A percentile compares a stretch with the other conserved stretches of the same genome.
Conservation (phyloP, 2,888 invertebrate species). For the Helleia helle region DNA sequence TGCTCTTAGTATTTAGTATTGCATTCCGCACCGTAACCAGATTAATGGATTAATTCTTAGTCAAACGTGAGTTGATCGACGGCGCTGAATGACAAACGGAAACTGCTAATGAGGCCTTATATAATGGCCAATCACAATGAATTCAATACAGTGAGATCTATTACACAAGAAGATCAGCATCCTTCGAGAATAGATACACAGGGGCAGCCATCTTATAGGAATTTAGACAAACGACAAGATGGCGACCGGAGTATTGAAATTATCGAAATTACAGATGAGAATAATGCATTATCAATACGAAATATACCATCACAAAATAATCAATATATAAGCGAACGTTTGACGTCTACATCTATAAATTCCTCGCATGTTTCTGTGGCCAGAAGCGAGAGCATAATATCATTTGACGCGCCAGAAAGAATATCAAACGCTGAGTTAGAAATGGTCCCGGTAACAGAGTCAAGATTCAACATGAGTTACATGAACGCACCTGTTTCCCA, state of each 20-base stretch:
- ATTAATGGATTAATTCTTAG: slow-evolving; percentile 1
- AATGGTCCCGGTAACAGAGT: neutral
- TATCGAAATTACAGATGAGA: neutral
- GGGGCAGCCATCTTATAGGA: neutral
- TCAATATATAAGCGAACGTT: slow-evolving; percentile 1
- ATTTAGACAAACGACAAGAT: slow-evolving; percentile 3
- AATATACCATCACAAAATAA: slow-evolving; percentile 1
- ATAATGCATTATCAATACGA: neutral
- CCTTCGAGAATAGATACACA: neutral
- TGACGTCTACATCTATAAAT: neutral
- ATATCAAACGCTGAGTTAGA: neutral
- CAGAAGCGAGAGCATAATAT: neutral
- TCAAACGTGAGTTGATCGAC: neutral
- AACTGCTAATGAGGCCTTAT: neutral
- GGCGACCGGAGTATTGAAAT: neutral
- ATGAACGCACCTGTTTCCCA: neutral
- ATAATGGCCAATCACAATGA: slow-evolving; percentile 6
- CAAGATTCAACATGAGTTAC: too few relatives aligned
- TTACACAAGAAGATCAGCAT: neutral
- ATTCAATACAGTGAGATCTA: neutral
- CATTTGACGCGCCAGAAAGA: slow-evolving; percentile 1
- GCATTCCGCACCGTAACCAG: neutral
- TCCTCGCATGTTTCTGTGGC: neutral
- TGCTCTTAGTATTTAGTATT: neutral
- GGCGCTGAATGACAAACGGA: neutral